Percentiles rank a stretch among this genome's conserved stretches.
phyloP scores from a whole-genome alignment of 2,113 vertebrate genomes.

The Eolophus roseicapilla region DNA sequence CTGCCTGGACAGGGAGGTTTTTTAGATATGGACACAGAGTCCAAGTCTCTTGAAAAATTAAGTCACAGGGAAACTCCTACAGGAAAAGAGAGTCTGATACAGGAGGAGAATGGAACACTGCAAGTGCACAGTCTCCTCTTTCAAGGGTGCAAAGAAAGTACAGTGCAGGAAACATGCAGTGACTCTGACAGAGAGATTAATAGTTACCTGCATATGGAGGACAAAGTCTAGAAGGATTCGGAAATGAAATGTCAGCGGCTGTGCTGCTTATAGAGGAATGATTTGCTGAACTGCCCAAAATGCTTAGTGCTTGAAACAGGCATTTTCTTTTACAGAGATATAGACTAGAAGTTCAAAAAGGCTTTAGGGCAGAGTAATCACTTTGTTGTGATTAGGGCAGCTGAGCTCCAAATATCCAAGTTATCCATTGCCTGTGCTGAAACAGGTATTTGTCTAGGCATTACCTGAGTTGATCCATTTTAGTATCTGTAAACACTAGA shows the following conservation, averaged over 20 bases:
- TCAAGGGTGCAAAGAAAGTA: background rate
- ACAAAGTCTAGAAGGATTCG: background rate
- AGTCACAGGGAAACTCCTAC: background rate
- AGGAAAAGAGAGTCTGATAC: background rate
- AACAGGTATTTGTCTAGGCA: background rate
- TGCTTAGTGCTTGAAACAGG: background rate
- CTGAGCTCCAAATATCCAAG: background rate
- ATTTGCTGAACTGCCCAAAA: background rate
- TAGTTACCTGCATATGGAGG: background rate
- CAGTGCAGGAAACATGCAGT: background rate
- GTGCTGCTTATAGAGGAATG: background rate
- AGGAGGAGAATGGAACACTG: background rate
- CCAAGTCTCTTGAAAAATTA: background rate
- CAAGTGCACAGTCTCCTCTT: background rate
- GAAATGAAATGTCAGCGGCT: conserved; percentile 32
- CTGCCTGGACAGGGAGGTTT: background rate
- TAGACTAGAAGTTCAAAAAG: background rate
- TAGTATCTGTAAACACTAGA: background rate
- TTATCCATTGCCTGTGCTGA: background rate
- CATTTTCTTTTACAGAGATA: background rate
- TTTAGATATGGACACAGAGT: background rate
- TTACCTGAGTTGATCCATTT: background rate
- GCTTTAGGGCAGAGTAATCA: background rate
- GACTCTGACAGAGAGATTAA: conserved; percentile 12
- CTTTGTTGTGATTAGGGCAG: background rate